Evolutionary conservation across 2,888 invertebrate species (phyloP).

Genomic region (Zelleria hepariella): DNA sequence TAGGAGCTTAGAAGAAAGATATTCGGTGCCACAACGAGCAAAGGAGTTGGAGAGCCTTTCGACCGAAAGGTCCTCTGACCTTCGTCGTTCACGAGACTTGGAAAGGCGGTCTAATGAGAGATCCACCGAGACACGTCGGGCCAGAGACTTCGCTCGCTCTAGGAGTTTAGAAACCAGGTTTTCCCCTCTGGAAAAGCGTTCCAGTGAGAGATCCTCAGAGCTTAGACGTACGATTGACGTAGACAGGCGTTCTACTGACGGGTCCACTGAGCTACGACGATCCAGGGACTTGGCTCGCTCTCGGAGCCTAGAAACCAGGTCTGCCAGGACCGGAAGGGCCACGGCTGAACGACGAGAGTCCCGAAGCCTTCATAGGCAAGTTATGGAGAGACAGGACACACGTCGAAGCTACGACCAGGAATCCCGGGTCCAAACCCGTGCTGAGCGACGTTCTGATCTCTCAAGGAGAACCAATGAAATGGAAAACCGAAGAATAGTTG

Average conservation of each 20-base stretch:
- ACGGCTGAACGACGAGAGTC: neutral
- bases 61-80: neutral
- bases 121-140: neutral
- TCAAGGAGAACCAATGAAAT: neutral
- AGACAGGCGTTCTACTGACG: neutral
- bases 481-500: neutral
- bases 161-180: neutral
- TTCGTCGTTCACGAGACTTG: neutral
- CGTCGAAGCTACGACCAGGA: neutral
- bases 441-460: neutral
- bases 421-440: neutral
- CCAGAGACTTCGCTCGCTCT: neutral
- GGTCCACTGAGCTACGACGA: neutral
- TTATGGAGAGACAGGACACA: neutral
- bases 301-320: neutral
- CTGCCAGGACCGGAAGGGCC: neutral
- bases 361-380: neutral
- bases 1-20: neutral
- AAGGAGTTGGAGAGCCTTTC: neutral
- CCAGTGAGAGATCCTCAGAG: neutral
- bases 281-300: neutral
- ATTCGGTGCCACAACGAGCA: neutral
- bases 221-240: neutral
- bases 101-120: neutral
- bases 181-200: neutral